Percentiles rank a stretch among this genome's conserved stretches.
Evolutionary conservation across 1,140 invertebrate species (phyloP).

Genomic region (Chrysoperla carnea): DNA sequence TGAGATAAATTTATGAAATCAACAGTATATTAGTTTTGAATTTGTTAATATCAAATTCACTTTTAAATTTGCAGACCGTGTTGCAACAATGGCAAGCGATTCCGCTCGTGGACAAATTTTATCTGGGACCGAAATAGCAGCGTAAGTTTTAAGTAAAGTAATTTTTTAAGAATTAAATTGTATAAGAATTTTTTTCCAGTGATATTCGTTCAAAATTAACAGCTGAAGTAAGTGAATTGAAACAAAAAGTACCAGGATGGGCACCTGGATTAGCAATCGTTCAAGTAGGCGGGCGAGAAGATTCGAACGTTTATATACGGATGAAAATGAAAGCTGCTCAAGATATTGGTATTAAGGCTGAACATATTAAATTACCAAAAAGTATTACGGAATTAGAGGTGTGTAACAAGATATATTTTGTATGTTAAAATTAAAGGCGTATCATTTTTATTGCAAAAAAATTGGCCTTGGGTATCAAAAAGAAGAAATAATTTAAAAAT

Average conservation of each 20-base stretch:
- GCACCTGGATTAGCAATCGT: slow-evolving; percentile 64
- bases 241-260: slow-evolving; percentile 39
- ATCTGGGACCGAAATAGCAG: slow-evolving; percentile 40
- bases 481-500: too few relatives aligned
- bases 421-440: too few relatives aligned
- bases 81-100: too few relatives aligned
- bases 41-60: too few relatives aligned
- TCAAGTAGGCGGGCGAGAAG: slow-evolving; percentile 84
- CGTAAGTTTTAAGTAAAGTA: slow-evolving; percentile 24
- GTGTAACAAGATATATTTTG: slow-evolving; percentile 7
- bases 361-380: slow-evolving; percentile 65
- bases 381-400: slow-evolving; percentile 75
- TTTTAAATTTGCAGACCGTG: too few relatives aligned
- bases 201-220: slow-evolving; percentile 53
- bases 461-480: too few relatives aligned
- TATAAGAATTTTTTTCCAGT: slow-evolving; percentile 28
- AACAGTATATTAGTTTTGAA: too few relatives aligned
- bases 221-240: slow-evolving; percentile 42
- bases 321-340: slow-evolving; percentile 89
- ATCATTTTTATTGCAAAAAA: too few relatives aligned
- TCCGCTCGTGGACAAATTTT: slow-evolving; percentile 28
- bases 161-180: background rate
- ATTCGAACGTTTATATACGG: slow-evolving; percentile 98
- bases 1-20: too few relatives aligned
- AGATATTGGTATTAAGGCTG: slow-evolving; percentile 76